phyloP scores from a whole-genome alignment of 2,888 invertebrate species.

The Anorthoa munda region DNA sequence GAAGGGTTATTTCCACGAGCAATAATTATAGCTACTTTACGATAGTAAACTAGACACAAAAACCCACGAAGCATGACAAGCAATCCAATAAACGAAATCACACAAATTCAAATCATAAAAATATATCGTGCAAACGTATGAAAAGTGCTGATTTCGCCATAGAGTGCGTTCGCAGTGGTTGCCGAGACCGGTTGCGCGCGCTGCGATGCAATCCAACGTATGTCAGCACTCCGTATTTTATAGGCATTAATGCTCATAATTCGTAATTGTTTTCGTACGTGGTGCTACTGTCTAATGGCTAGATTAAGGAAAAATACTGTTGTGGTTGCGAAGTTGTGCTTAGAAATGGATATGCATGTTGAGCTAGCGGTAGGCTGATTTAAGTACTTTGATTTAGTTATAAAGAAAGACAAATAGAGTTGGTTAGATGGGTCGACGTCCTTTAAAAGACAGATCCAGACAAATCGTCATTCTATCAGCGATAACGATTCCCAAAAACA shows the following conservation, averaged over 20 bases:
- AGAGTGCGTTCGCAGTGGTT: conserved; percentile 43
- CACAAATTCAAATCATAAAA: conserved; percentile 18
- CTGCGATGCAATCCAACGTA: conserved; percentile 50
- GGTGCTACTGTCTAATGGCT: conserved; percentile 4
- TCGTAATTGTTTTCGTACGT: conserved; percentile 41
- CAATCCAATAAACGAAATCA: conserved; percentile 12
- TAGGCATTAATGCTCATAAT: conserved; percentile 31
- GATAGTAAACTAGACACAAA: conserved; percentile 11
- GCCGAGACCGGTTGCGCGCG: conserved; percentile 51
- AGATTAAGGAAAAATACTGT: conserved; percentile 15
- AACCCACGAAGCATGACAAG: conserved; percentile 1
- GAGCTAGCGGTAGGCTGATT: no score
- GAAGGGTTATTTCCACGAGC: no score
- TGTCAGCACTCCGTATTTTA: conserved; percentile 37
- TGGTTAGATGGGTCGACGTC: no score
- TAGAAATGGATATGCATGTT: not conserved
- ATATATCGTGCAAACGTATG: conserved; percentile 20
- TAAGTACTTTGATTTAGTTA: no score
- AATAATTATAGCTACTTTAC: no score
- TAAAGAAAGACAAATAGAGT: no score
- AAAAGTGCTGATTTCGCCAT: conserved; percentile 55
- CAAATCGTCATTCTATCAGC: no score
- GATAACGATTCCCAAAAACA: no score
- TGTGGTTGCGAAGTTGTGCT: conserved; percentile 17
- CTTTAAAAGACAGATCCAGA: no score